Percentiles rank a stretch among this genome's conserved stretches.
These are phyloP conservation scores for Meteorus colon DNA, from an alignment of 2,888 invertebrate genomes.

Conservation along the genomic window DNA sequence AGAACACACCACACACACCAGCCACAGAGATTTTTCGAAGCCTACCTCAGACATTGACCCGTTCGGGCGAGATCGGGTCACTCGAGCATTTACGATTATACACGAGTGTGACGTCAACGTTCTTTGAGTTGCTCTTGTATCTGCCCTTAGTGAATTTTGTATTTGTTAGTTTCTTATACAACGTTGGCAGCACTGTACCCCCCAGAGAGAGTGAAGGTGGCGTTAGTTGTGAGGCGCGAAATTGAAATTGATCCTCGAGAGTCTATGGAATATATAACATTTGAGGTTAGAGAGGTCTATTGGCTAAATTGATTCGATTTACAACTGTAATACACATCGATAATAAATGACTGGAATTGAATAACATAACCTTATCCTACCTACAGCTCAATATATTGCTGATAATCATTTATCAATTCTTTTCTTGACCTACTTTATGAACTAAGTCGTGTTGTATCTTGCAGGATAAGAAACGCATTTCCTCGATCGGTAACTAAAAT, in stretches of 20 bases:
- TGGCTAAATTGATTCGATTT: no score
- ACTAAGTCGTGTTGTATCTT: no score
- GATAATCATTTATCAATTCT: no score
- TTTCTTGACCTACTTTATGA: no score
- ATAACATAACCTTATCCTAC: no score
- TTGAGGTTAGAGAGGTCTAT: no score
- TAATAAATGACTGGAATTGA: no score
- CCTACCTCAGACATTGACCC: slow-evolving; percentile 80
- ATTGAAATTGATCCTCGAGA: background rate
- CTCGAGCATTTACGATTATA: slow-evolving; percentile 75
- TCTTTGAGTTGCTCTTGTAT: background rate
- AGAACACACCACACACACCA: slow-evolving; percentile 74
- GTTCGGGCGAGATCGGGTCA: slow-evolving; percentile 81
- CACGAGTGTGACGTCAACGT: slow-evolving; percentile 70
- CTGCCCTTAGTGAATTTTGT: background rate
- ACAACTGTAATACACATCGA: no score
- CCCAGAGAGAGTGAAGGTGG: background rate
- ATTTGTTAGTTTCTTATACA: background rate
- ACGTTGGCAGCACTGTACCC: background rate
- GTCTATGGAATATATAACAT: no score
- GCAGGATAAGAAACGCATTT: no score
- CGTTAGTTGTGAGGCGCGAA: background rate
- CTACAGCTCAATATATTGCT: no score
- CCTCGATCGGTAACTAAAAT: background rate
- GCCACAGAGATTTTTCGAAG: slow-evolving; percentile 77